A percentile compares a stretch with the other conserved stretches of the same genome.
phyloP scores from a whole-genome alignment of 2,888 invertebrate genomes.

The Mythimna impura region DNA sequence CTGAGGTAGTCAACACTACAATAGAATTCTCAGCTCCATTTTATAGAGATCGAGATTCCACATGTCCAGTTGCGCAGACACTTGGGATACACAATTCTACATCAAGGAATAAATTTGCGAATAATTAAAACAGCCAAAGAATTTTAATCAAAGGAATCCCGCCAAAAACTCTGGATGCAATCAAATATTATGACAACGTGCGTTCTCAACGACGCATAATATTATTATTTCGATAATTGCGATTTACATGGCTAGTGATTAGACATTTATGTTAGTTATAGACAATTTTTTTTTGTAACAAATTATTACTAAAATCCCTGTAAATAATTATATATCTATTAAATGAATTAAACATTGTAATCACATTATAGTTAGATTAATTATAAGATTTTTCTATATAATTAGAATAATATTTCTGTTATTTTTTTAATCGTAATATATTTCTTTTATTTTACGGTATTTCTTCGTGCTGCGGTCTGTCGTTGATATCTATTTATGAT shows the following conservation, averaged over 20 bases:
- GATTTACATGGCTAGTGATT: conserved; percentile 90
- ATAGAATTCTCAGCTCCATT: too few species aligned
- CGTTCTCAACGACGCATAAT: conserved; percentile 62
- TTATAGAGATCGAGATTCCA: too few species aligned
- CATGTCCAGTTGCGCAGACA: too few species aligned
- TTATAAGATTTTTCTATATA: conserved; percentile 55
- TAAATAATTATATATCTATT: conserved; percentile 71
- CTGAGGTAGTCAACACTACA: too few species aligned
- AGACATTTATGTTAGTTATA: conserved; percentile 86
- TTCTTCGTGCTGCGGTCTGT: conserved; percentile 49
- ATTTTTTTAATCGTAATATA: conserved; percentile 54
- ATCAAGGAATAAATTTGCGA: too few species aligned
- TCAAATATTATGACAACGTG: conserved; percentile 58
- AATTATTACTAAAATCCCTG: conserved; percentile 75
- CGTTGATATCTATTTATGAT: conserved; percentile 46
- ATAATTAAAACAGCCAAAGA: too few species aligned
- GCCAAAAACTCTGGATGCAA: neutral
- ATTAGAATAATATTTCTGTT: conserved; percentile 58
- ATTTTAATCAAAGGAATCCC: too few species aligned
- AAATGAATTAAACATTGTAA: conserved; percentile 65
- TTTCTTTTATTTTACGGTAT: conserved; percentile 40
- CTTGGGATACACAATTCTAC: too few species aligned
- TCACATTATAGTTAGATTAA: conserved; percentile 61
- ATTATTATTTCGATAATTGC: conserved; percentile 78
- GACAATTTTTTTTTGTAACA: conserved; percentile 75